Evolutionary conservation across 2,888 invertebrate species (phyloP), one percentile per base, ranked within the genome.

Genomic region (Coremacera marginata): DNA sequence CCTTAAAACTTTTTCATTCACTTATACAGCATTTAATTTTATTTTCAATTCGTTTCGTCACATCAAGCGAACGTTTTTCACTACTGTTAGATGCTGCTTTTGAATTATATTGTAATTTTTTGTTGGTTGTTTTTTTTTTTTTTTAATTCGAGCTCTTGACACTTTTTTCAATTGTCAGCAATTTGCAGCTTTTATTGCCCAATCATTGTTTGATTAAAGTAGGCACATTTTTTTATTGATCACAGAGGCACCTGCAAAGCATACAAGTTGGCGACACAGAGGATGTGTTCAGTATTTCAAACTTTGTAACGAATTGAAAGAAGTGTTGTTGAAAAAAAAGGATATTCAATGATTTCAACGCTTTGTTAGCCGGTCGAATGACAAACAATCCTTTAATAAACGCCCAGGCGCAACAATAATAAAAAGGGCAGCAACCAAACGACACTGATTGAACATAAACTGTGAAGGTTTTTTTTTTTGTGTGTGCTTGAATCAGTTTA

Each of bases 41-140:
- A n/a, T 14, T 63, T 63, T 34, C 57, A 71, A 73, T 73, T 73
- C 63, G 73, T 73, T 73, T 65, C 63, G 49, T 63, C 63, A 51
- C 27, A 67, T 74, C 55, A 73, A 52, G 19, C 74, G 22, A 37
- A 72, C 19, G 62, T 25, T 44, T 68, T 63, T 63, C 52, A 51
- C 14, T 25, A 37, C 19, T 34, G 44, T 25, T 37, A 8, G 3
- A 44, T 22, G 34, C 62, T 16, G 34, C 9, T 62, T 74, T 74
- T 67, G 52, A 74, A 74, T 74, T 51, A 74, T 67, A 74, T 34
- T 67, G 65, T 67, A 68, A 52, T 60, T 72, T 22, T 27, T 62
- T 31, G n/a, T n/a, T n/a, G n/a, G n/a, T n/a, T n/a, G n/a, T 31
- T 44, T 51, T 37, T 14, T 31, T 14, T 9, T 51, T 22, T 11